phyloP scores from a whole-genome alignment of 2,113 vertebrate genomes.

The Chiloscyllium plagiosum region DNA sequence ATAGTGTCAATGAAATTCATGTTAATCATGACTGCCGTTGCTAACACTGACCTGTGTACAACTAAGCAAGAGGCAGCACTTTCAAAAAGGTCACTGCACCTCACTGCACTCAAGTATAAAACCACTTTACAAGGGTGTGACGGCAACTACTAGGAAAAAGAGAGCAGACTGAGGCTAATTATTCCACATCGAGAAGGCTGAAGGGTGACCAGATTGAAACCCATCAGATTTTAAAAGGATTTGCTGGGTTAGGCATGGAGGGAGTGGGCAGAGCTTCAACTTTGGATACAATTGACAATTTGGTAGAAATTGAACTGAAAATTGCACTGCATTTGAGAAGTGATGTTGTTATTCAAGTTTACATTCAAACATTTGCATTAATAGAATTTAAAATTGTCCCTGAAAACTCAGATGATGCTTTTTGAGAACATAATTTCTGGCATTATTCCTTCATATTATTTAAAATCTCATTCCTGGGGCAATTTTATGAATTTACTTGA shows the following conservation, averaged over 20 bases:
- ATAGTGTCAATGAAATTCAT: neutral
- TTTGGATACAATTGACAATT: neutral
- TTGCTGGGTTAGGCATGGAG: neutral
- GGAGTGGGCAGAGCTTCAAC: too few species aligned
- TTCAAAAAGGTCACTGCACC: neutral
- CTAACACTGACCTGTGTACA: neutral
- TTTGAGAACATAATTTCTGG: neutral
- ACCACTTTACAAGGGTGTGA: neutral
- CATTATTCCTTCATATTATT: neutral
- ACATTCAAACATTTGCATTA: neutral
- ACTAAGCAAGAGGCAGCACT: neutral
- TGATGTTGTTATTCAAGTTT: neutral
- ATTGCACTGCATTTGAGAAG: neutral
- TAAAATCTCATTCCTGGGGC: too few species aligned
- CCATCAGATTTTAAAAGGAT: neutral
- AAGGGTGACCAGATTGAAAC: neutral
- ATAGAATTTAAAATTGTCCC: neutral
- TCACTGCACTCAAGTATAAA: neutral
- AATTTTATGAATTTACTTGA: too few species aligned
- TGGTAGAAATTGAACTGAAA: neutral
- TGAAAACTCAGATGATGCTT: neutral
- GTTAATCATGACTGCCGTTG: neutral
- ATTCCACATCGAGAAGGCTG: neutral
- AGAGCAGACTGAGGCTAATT: neutral
- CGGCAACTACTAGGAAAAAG: neutral